Evolutionary conservation across 2,113 vertebrate genomes (phyloP).

Genomic region (Pygoscelis adeliae): DNA sequence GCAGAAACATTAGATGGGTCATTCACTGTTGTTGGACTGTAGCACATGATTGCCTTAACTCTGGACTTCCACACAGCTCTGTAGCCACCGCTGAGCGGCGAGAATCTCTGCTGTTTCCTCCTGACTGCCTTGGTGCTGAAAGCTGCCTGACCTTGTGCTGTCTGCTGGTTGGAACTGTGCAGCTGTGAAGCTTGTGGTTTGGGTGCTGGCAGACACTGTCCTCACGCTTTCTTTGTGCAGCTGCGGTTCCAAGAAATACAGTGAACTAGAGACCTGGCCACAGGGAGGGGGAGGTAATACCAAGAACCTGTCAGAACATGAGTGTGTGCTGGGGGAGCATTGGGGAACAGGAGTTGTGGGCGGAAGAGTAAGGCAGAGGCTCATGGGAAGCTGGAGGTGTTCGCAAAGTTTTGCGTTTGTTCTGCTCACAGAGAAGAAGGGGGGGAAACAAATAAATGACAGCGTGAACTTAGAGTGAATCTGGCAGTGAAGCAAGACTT

Average conservation of each 20-base stretch:
- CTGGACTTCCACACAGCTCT: background rate
- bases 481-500: slow-evolving; percentile 29
- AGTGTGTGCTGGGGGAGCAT: background rate
- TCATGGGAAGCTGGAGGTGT: slow-evolving; percentile 12
- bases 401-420: background rate
- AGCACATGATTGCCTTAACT: background rate
- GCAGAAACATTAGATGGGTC: background rate
- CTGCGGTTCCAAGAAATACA: slow-evolving; percentile 73
- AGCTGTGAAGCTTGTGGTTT: slow-evolving; percentile 44
- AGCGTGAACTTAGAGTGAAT: background rate
- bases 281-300: slow-evolving; percentile 30
- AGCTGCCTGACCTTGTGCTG: background rate
- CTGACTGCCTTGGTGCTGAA: background rate
- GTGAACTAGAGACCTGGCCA: slow-evolving; percentile 32
- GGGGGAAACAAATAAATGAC: background rate
- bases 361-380: slow-evolving; percentile 18
- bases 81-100: background rate
- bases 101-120: background rate
- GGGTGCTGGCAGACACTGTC: slow-evolving; percentile 14
- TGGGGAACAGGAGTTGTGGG: background rate
- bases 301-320: background rate
- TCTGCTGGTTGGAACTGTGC: background rate
- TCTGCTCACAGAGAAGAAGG: background rate
- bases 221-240: slow-evolving; percentile 38
- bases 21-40: background rate